Evolutionary conservation across 2,797 vertebrate species (phyloP), one percentile per base, ranked within the genome.

Genomic region (Mormyrops attenuatus): DNA sequence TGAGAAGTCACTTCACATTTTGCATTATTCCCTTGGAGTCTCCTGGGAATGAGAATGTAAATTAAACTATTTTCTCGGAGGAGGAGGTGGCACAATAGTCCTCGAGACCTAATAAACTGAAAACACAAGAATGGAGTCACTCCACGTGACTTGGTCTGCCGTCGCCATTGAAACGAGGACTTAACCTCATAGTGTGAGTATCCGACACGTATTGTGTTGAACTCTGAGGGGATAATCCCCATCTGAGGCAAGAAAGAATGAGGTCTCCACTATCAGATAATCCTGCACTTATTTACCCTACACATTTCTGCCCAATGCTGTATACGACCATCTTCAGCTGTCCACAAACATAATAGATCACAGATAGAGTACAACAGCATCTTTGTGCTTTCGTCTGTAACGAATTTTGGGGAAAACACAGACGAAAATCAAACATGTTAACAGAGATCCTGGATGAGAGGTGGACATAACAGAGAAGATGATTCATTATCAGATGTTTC

Each of bases 51-150:
- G 53, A 38, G 53, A 55, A 57, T 87, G 85, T 57, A 87, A 57
- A 87, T 57, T 55, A 87, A 87, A 87, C 52, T 87, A 34, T 87
- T 55, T 87, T 87, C 85, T 87, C 6, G 0, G 47, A 52, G 47
- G 82, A 85, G 47, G n/a, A 26, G 52, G 30, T 0, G 38, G 17
- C 85, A 60, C 85, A 60, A 55, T 38, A 57, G 52, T 87, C 17
- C 30, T 87, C 57, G 34, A 87, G 85, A 57, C 53, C 47, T 57
- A 87, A 87, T 87, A 87, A 87, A 87, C 85, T 9, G 15, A 60
- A 87, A 87, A 55, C 85, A 57, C 30, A 17, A 26, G 30, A 17
- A 60, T 57, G 85, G 53, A 57, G 85, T 44, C 34, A 8, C 15
- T 57, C 53, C 26, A 57, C 41, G 22, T 55, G 52, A 87, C 53